Conservation (phyloP, 2,113 vertebrate species). For the Sclerurus mexicanus region DNA sequence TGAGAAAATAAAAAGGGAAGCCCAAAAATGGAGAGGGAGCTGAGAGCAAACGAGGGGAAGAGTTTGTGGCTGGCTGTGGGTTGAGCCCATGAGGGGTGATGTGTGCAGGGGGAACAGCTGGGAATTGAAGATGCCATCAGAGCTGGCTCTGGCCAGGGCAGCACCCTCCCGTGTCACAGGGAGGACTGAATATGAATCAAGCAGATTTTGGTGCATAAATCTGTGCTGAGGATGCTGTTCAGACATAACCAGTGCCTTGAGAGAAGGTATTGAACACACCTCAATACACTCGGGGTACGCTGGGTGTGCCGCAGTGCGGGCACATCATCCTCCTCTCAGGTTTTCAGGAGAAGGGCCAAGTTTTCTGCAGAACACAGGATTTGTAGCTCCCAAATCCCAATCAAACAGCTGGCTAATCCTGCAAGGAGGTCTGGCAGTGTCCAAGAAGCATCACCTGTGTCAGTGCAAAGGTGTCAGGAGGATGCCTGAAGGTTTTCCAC, state of each 20-base stretch:
- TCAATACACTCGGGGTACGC: rapidly evolving
- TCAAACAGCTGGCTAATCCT: background rate
- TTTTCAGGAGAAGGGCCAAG: background rate
- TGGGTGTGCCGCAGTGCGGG: background rate
- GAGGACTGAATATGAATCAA: background rate
- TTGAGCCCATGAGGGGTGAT: background rate
- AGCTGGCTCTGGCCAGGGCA: background rate
- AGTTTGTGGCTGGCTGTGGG: background rate
- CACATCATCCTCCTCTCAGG: too few species aligned
- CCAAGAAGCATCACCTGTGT: too few species aligned
- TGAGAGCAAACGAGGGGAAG: background rate
- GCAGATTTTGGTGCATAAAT: background rate
- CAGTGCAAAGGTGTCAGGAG: background rate
- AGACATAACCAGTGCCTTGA: background rate
- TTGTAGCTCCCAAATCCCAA: background rate
- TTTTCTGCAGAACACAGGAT: background rate
- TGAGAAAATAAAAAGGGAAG: background rate
- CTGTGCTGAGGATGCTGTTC: rapidly evolving
- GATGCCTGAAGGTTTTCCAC: background rate
- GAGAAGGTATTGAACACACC: rapidly evolving
- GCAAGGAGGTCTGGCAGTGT: background rate
- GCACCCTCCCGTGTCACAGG: rapidly evolving
- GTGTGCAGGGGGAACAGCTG: background rate
- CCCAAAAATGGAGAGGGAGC: too few species aligned
- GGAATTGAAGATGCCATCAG: rapidly evolving